A percentile compares a stretch with the other conserved stretches of the same genome.
Conservation (phyloP, 2,888 invertebrate genomes). For the Leptopilina syphax region DNA sequence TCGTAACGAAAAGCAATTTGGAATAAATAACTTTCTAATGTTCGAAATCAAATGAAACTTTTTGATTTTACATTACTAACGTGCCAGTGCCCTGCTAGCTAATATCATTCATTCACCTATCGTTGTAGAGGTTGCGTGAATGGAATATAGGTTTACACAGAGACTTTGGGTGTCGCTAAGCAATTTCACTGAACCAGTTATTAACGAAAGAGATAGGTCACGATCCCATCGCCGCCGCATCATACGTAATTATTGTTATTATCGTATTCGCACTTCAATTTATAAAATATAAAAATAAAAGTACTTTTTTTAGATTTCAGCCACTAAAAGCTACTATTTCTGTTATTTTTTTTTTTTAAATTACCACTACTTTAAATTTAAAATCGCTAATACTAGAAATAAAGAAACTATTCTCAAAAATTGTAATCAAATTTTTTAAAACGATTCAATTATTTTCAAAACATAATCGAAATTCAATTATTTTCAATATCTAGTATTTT, state of each 20-base stretch:
- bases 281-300: background rate
- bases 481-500: too few species aligned
- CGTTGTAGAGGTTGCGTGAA: background rate
- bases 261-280: conserved; percentile 25
- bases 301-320: too few species aligned
- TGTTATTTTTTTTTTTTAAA: too few species aligned
- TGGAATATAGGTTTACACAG: conserved; percentile 28
- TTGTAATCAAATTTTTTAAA: too few species aligned
- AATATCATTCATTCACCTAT: conserved; percentile 10
- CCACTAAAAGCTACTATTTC: background rate
- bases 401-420: too few species aligned
- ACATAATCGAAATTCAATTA: too few species aligned
- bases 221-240: conserved; percentile 2
- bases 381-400: too few species aligned
- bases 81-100: background rate
- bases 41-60: background rate
- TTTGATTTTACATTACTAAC: background rate
- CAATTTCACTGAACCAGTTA: conserved; percentile 33
- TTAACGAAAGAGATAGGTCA: conserved; percentile 5
- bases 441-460: too few species aligned
- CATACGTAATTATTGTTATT: conserved; percentile 21
- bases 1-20: background rate
- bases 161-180: conserved; percentile 23
- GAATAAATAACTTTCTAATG: conserved; percentile 10
- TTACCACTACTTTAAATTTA: too few species aligned